Evolutionary conservation across 2,113 vertebrate species (phyloP), one percentile per base, ranked within the genome.

Genomic region (Sciurus niger): DNA sequence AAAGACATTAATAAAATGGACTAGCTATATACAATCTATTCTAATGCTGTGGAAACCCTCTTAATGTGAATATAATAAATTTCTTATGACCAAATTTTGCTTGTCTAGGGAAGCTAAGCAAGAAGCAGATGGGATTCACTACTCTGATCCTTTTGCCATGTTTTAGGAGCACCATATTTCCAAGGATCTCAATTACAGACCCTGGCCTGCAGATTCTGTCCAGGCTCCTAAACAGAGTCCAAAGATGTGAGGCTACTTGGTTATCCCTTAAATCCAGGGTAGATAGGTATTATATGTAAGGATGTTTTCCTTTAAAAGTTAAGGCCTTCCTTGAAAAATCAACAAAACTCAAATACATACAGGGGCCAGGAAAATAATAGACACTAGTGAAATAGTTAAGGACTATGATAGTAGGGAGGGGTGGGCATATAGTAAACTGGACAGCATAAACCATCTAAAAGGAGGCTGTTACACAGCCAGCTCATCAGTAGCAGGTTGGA

Each of bases 41-140:
- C 34, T 46, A 95, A 43, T 73, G 51, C 67, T 51, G 48, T 53
- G 40, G n/a, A 93, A 93, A 76, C 68, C 24, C 16, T 84, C 78
- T 85, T 37, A 37, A 32, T 84, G 9, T 96, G 70, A 90, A 90
- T 76, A 82, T 51, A 85, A 93, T 51, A 85, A n/a, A 95, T 60
- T 93, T 96, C 93, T 94, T 67, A 84, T 60, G 85, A 89, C n/a
- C 68, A 72, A 79, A 86, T 92, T 89, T 91, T 85, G 40, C 55
- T 92, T 89, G 72, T 70, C 51, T 74, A 78, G 48, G 46, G 67
- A 86, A 93, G 22, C 30, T 46, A 74, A 24, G 28, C 46, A 48
- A 12, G 28, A 90, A 51, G 37, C 77, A 92, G 48, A 87, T 12
- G 6, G 16, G 37, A 70, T 79, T 60, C 37, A 22, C 55, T 46